These are phyloP conservation scores for Cerastis leucographa DNA, from an alignment of 2,888 invertebrate species.

Conservation along the genomic window DNA sequence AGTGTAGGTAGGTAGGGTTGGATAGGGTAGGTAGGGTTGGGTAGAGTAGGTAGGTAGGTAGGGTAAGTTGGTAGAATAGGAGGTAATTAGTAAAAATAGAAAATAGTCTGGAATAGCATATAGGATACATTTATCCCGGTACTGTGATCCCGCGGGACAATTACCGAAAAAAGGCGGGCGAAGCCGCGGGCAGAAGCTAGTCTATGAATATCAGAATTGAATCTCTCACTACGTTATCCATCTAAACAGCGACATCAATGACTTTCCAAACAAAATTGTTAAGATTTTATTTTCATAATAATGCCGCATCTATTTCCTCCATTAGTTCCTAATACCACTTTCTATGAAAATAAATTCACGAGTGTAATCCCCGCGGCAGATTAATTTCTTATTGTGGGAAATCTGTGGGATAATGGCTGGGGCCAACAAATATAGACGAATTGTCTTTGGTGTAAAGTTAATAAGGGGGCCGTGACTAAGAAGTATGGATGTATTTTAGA, in stretches of 20 bases:
- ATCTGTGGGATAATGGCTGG: slow-evolving; percentile 68
- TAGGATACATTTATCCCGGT: too few relatives aligned
- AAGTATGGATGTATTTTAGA: background rate
- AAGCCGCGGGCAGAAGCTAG: too few relatives aligned
- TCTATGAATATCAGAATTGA: background rate
- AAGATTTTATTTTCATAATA: slow-evolving; percentile 38
- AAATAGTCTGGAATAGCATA: too few relatives aligned
- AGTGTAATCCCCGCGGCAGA: slow-evolving; percentile 74
- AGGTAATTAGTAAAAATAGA: too few relatives aligned
- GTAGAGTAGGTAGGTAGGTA: too few relatives aligned
- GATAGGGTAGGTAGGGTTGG: too few relatives aligned
- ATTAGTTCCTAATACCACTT: slow-evolving; percentile 70
- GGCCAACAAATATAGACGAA: slow-evolving; percentile 63
- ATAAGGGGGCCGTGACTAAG: background rate
- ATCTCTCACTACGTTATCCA: background rate
- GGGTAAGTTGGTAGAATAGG: too few relatives aligned
- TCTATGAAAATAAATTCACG: slow-evolving; percentile 81
- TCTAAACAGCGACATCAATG: slow-evolving; percentile 7
- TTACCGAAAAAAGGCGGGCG: too few relatives aligned
- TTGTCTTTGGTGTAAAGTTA: slow-evolving; percentile 38
- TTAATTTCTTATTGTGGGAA: slow-evolving; percentile 78
- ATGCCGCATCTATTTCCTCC: slow-evolving; percentile 55
- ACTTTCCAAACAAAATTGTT: background rate
- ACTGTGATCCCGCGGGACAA: too few relatives aligned
- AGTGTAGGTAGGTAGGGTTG: too few relatives aligned